A percentile compares a stretch with the other conserved stretches of the same genome.
phyloP scores from a whole-genome alignment of 1,140 invertebrate species.

The Cydia amplana region DNA sequence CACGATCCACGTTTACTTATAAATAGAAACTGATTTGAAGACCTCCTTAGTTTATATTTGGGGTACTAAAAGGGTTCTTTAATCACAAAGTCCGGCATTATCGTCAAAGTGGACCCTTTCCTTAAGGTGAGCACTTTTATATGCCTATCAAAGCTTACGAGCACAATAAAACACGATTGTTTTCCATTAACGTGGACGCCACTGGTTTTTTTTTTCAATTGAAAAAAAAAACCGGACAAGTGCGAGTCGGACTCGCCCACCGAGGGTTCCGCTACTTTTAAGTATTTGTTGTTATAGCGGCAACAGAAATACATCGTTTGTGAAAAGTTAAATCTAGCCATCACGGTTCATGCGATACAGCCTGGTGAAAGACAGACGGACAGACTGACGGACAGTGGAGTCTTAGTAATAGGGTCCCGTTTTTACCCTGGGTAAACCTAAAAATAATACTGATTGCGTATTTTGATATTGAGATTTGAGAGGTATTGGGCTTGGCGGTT shows the following conservation, averaged over 20 bases:
- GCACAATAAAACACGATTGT: slow-evolving; percentile 76
- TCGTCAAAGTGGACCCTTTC: slow-evolving; percentile 63
- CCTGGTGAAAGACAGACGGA: no score
- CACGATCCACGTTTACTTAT: neutral
- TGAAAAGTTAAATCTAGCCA: no score
- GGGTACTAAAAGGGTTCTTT: slow-evolving; percentile 58
- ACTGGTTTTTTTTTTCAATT: slow-evolving; percentile 33
- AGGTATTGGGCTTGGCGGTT: neutral
- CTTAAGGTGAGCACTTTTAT: slow-evolving; percentile 72
- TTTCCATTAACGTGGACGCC: slow-evolving; percentile 70
- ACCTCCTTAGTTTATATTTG: slow-evolving; percentile 31
- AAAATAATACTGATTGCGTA: slow-evolving; percentile 27
- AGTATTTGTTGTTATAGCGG: no score
- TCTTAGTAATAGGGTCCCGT: no score
- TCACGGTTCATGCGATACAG: no score
- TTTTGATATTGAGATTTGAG: slow-evolving; percentile 6
- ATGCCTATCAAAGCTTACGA: slow-evolving; percentile 71
- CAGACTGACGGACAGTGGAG: no score
- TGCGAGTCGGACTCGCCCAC: no score
- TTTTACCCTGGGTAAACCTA: no score
- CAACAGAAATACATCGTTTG: no score
- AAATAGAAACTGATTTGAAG: slow-evolving; percentile 19
- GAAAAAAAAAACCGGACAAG: no score
- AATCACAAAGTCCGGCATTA: slow-evolving; percentile 65
- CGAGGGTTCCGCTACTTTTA: no score